Evolutionary conservation across 2,888 invertebrate species (phyloP), one percentile per base, ranked within the genome.

Genomic region (Mythimna pallens): DNA sequence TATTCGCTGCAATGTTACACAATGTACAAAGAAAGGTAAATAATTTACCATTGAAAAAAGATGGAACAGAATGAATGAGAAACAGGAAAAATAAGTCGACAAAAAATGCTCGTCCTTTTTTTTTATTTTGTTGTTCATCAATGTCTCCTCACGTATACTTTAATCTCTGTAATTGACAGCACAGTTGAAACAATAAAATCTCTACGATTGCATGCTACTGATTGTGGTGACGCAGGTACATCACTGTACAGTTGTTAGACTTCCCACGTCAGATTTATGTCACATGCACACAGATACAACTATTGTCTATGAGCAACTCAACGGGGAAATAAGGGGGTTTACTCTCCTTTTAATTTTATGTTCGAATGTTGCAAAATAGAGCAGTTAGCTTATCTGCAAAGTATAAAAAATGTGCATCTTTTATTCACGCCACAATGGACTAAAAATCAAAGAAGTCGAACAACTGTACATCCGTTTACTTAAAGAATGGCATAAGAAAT

Each of bases 151-250:
- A 76, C 70, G 40, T 65, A 73, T 59, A 50, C 20, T 68, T 65
- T 75, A 81, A 70, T 76, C 61, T 78, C 65, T 76, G 72, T 80
- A 70, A 78, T 74, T 68, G 76, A 59, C 73, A 70, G 64, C 74
- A 77, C 65, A 55, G 63, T 77, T 73, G 59, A 72, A 63, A 85
- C 82, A 85, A 80, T 82, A 69, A 70, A 70, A 69, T 77, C 65
- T n/a, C 64, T 73, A 83, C 66, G 55, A 76, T 82, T 75, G 77
- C 79, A 81, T 78, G 76, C 64, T 50, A 66, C 66, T 58, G 47
- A 73, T 66, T 68, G 76, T 81, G 76, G 71, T 79, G 81, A 82
- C 76, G 79, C 67, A 79, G 67, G 62, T 70, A 63, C 58, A 54
- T 57, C 40, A n/a, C 17, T 59, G 67, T 65, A 68, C 70, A 64